phyloP scores from a whole-genome alignment of 2,888 invertebrate genomes.

The Amiota minor region DNA sequence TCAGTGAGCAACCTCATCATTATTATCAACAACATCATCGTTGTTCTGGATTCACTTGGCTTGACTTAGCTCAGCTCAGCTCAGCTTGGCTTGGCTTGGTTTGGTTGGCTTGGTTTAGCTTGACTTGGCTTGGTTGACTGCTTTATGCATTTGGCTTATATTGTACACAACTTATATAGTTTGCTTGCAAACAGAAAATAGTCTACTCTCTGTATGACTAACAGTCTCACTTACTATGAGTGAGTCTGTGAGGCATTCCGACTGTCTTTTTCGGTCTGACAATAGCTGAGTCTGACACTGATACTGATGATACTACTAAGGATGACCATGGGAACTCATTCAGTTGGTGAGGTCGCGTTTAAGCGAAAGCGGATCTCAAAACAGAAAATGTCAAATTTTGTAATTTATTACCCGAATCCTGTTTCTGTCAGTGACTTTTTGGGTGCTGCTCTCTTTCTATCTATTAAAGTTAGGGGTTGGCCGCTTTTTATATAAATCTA shows the following conservation, averaged over 20 bases:
- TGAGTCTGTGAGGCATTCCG: too few relatives aligned
- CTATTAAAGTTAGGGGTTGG: background rate
- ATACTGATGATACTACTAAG: slow-evolving; percentile 15
- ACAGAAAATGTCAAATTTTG: slow-evolving; percentile 73
- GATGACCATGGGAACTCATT: slow-evolving; percentile 44
- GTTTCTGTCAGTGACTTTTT: slow-evolving; percentile 71
- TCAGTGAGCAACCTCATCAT: background rate
- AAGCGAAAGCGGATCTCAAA: slow-evolving; percentile 69
- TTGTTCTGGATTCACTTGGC: background rate
- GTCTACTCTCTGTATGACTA: background rate
- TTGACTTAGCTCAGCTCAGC: too few relatives aligned
- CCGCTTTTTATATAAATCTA: slow-evolving; percentile 33
- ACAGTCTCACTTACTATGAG: background rate
- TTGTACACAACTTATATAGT: background rate
- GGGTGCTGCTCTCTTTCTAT: slow-evolving; percentile 43
- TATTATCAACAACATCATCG: background rate
- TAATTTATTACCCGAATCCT: slow-evolving; percentile 73
- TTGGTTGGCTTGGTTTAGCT: slow-evolving; percentile 34
- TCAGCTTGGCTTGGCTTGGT: slow-evolving; percentile 15
- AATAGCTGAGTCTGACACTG: background rate
- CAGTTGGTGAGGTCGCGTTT: slow-evolving; percentile 49
- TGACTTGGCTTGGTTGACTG: slow-evolving; percentile 27
- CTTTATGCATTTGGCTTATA: slow-evolving; percentile 37
- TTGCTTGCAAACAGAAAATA: background rate
- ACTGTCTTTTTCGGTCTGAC: slow-evolving; percentile 22